phyloP scores from a whole-genome alignment of 1,140 invertebrate genomes.

The Zaprionus ornatus region DNA sequence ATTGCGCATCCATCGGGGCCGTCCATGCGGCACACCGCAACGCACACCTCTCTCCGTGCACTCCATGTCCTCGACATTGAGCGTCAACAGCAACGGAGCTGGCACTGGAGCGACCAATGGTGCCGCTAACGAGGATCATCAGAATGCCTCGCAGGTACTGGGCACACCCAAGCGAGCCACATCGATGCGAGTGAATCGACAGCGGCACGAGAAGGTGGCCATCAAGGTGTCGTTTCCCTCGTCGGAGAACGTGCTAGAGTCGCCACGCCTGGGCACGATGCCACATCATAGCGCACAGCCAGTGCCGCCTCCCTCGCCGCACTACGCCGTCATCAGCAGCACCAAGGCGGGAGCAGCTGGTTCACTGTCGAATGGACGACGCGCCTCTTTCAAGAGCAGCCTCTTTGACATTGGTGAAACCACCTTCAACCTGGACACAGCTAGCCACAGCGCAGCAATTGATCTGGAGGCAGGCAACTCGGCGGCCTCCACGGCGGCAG shows the following conservation, averaged over 20 bases:
- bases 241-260: slow-evolving; percentile 87
- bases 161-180: slow-evolving; percentile 74
- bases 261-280: slow-evolving; percentile 69
- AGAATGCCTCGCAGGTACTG: slow-evolving; percentile 39
- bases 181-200: slow-evolving; percentile 85
- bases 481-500: slow-evolving; percentile 60
- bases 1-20: slow-evolving; percentile 94
- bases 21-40: slow-evolving; percentile 74
- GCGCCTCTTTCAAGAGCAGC: slow-evolving; percentile 71
- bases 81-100: slow-evolving; percentile 74
- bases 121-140: slow-evolving; percentile 42
- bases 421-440: slow-evolving; percentile 66
- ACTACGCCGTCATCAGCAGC: slow-evolving; percentile 65
- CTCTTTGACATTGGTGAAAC: slow-evolving; percentile 80
- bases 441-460: slow-evolving; percentile 1
- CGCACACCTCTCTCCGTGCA: slow-evolving; percentile 77
- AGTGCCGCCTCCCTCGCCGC: slow-evolving; percentile 85
- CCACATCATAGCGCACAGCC: slow-evolving; percentile 72
- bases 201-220: slow-evolving; percentile 90
- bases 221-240: slow-evolving; percentile 93
- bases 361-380: slow-evolving; percentile 47
- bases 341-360: slow-evolving; percentile 12
- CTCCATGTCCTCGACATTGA: slow-evolving; percentile 80
- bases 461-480: slow-evolving; percentile 51
- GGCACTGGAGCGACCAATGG: slow-evolving; percentile 13